A percentile compares a stretch with the other conserved stretches of the same genome.
These are phyloP conservation scores for Gymnocheta viridis DNA, from an alignment of 2,888 invertebrate genomes.

Conservation along the genomic window DNA sequence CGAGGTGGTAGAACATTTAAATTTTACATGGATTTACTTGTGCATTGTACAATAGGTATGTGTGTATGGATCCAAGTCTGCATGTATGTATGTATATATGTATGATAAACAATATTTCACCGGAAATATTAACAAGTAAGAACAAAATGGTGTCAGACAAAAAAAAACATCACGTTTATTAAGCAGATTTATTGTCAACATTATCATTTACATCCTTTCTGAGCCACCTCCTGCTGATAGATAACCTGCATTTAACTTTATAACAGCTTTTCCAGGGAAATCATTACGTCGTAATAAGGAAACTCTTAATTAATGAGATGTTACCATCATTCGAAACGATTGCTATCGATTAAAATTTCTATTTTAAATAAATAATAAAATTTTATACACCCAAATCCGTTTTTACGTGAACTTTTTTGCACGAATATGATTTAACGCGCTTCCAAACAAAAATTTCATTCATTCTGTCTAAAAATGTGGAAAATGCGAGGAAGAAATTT, in stretches of 20 bases:
- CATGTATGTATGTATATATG: too few species aligned
- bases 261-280: conserved; percentile 41
- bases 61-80: too few species aligned
- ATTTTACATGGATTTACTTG: conserved; percentile 3
- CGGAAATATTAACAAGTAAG: conserved; percentile 67
- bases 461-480: too few species aligned
- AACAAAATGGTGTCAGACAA: conserved; percentile 68
- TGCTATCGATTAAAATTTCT: conserved; percentile 14
- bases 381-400: too few species aligned
- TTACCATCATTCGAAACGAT: conserved; percentile 25
- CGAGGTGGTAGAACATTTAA: conserved; percentile 3
- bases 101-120: conserved; percentile 31
- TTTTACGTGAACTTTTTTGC: not conserved
- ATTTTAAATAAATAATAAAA: not conserved
- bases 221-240: conserved; percentile 38
- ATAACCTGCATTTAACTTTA: conserved; percentile 39
- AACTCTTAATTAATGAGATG: conserved; percentile 55
- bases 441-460: too few species aligned
- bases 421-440: too few species aligned
- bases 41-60: not conserved
- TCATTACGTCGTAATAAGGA: conserved; percentile 62
- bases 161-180: conserved; percentile 59
- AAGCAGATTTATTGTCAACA: conserved; percentile 33
- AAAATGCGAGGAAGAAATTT: too few species aligned
- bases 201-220: conserved; percentile 23